Evolutionary conservation across 2,888 invertebrate species (phyloP).

Genomic region (Cecidostiba fungosa): DNA sequence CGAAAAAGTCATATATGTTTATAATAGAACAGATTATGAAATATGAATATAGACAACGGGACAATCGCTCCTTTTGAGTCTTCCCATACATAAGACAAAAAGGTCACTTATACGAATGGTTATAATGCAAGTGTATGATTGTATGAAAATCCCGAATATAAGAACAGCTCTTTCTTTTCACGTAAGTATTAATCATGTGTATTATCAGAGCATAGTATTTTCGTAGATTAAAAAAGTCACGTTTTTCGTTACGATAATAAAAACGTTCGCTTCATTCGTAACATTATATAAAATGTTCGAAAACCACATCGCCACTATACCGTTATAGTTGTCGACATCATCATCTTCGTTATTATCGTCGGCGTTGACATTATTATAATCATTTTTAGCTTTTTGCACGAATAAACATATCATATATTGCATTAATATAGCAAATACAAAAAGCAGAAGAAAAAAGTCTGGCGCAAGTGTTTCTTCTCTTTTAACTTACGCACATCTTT

Average conservation of each 20-base stretch:
- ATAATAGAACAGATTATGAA: conserved; percentile 18
- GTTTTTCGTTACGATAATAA: conserved; percentile 16
- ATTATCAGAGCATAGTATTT: conserved; percentile 38
- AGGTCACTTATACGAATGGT: conserved; percentile 42
- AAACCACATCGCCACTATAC: conserved; percentile 17
- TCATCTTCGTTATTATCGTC: neutral
- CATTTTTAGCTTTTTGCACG: conserved; percentile 25
- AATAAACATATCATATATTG: conserved; percentile 11
- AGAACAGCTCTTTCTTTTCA: conserved; percentile 26
- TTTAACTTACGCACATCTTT: conserved; percentile 32
- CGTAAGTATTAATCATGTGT: conserved; percentile 29
- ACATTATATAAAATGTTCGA: conserved; percentile 43
- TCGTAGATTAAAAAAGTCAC: conserved; percentile 23
- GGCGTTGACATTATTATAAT: neutral
- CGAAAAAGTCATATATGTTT: conserved; percentile 1
- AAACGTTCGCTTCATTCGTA: no score
- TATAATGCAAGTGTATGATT: conserved; percentile 31
- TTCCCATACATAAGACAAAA: conserved; percentile 23
- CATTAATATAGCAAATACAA: conserved; percentile 37
- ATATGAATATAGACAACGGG: conserved; percentile 22
- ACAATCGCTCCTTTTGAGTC: neutral
- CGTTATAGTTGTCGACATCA: neutral
- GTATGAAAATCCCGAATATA: neutral
- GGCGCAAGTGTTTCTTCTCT: conserved; percentile 25
- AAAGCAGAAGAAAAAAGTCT: conserved; percentile 32